These are phyloP conservation scores for Telmatochromis sp. DNA, from an alignment of 2,113 vertebrate species.

Conservation along the genomic window DNA sequence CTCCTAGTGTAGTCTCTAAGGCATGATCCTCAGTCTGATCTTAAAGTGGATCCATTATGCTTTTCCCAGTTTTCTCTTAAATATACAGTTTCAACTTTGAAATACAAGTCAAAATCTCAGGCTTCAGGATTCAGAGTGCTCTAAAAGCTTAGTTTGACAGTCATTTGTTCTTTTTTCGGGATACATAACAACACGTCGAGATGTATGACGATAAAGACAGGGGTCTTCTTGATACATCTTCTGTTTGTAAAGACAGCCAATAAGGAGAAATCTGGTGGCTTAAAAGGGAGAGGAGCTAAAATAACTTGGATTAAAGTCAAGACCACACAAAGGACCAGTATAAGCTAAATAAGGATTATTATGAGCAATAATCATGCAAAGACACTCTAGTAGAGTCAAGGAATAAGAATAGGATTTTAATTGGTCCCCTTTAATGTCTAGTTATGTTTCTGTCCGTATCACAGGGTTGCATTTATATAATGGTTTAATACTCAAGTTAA, in stretches of 20 bases:
- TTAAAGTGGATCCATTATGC: neutral
- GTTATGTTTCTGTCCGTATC: neutral
- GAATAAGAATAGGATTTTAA: neutral
- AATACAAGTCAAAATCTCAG: neutral
- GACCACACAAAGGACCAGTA: neutral
- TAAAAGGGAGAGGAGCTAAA: neutral
- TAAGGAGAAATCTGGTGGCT: neutral
- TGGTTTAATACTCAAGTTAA: neutral
- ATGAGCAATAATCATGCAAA: neutral
- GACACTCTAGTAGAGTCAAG: neutral
- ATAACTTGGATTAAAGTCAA: neutral
- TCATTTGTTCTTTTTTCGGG: neutral
- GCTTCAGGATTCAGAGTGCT: neutral
- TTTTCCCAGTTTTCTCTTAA: neutral
- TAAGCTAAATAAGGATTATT: neutral
- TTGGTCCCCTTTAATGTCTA: neutral
- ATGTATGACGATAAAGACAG: neutral
- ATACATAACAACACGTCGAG: neutral
- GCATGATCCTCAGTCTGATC: neutral
- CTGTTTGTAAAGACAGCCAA: neutral
- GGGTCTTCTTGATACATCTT: neutral
- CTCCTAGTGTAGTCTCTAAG: neutral
- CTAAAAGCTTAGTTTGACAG: neutral
- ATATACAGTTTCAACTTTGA: neutral
- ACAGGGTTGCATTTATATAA: conserved; percentile 24